Evolutionary conservation across 2,113 vertebrate genomes (phyloP).

Genomic region (Columba janthina): DNA sequence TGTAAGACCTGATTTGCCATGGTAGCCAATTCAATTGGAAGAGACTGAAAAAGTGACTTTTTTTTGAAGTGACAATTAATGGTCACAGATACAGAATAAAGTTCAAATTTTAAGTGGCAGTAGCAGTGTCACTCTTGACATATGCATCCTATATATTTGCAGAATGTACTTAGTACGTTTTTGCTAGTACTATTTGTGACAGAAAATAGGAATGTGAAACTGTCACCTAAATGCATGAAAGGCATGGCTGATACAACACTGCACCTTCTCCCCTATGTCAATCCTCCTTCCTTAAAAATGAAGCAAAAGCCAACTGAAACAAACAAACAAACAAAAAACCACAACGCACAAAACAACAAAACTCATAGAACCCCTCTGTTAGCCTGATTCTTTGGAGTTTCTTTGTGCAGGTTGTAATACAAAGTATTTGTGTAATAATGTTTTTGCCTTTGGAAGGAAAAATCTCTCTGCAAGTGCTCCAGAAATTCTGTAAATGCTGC

Average conservation of each 20-base stretch:
- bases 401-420: not conserved
- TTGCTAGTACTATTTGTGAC: not conserved
- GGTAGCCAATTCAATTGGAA: not conserved
- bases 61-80: not conserved
- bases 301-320: too few species aligned
- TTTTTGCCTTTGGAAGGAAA: not conserved
- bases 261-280: not conserved
- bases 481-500: not conserved
- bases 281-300: not conserved
- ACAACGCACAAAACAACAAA: not conserved
- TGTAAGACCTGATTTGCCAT: not conserved
- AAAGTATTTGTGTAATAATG: not conserved
- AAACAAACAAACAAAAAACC: too few species aligned
- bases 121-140: not conserved
- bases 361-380: not conserved
- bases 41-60: not conserved
- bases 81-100: not conserved
- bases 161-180: not conserved
- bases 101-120: not conserved
- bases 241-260: not conserved
- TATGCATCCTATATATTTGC: not conserved
- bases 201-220: not conserved
- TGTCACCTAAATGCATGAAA: not conserved
- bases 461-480: not conserved
- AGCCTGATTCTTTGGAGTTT: not conserved